Evolutionary conservation across 2,797 vertebrate species (phyloP).

Genomic region (Telmatherina bonti): DNA sequence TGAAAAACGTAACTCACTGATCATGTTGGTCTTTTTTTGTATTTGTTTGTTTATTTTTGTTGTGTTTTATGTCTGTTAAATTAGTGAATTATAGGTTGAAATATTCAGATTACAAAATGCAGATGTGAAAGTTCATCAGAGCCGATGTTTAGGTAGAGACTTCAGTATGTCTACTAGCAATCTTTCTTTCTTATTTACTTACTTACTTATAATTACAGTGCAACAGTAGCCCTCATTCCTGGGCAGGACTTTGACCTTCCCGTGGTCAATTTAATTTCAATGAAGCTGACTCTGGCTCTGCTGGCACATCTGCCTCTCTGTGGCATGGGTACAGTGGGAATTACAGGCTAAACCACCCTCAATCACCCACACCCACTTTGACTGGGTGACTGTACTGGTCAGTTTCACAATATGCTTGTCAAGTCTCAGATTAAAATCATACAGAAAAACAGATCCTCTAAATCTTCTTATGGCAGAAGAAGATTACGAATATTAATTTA

Average conservation of each 20-base stretch:
- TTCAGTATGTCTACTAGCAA: background rate
- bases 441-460: constrained; percentile 30
- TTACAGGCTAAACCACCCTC: constrained; percentile 33
- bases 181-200: constrained; percentile 4
- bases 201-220: constrained; percentile 56
- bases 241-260: constrained; percentile 65
- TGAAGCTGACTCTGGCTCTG: constrained; percentile 44
- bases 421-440: constrained; percentile 40
- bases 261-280: constrained; percentile 66
- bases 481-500: constrained; percentile 59
- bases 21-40: too few species aligned
- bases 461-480: constrained; percentile 47
- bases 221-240: constrained; percentile 55
- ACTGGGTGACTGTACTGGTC: constrained; percentile 28
- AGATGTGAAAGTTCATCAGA: background rate
- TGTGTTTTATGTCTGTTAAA: background rate
- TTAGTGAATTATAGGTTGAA: background rate
- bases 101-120: background rate
- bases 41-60: too few species aligned
- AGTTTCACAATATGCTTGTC: constrained; percentile 24
- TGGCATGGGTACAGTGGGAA: constrained; percentile 42
- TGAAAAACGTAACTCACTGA: too few species aligned
- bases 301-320: constrained; percentile 41
- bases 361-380: constrained; percentile 23
- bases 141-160: background rate